Base-by-base conservation (phyloP, 2,797 vertebrate species). In the Enteromius treurensis region DNA sequence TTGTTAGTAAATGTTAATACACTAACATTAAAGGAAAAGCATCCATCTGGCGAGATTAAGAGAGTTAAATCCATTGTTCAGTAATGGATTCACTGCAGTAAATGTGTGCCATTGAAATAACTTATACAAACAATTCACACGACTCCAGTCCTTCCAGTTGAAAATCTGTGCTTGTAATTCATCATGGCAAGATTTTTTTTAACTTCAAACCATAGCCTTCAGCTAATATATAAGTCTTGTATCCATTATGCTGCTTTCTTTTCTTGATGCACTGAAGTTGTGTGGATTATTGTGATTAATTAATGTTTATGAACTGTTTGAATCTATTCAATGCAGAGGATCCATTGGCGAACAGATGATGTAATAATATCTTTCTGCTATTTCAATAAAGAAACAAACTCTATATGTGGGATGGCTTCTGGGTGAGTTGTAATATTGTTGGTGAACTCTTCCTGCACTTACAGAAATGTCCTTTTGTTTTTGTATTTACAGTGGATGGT, bases 401-500 rank as follows among this genome's bases (percentile, higher is more conserved):
- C 3, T 6, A 8, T 29, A 32, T 64, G 2, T 15, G 5, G 60
- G 60, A 64, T 64, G 60, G 60, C 26, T 32, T 64, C 14, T 7
- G 60, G 14, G 2, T 17, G 60, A 17, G 14, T 64, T 17, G 29
- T 3, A 32, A 64, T 64, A 23, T 64, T 15, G 15, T 17, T 29
- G 1, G 2, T 64, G 14, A 64, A 17, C 60, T 62, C 7, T 62
- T 3, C 26, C 60, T 17, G 14, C 13, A 15, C 8, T 8, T 17
- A 32, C 1, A 2, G 26, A 17, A 64, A 64, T 17, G n/a, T 62
- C 1, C 29, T 21, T 21, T 23, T 32, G 29, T 15, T 21, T 68
- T 21, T 78, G n/a, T 86, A 69, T 87, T 87, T 70, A 71, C 91
- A 98, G 97, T 95, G 92, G 95, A 96, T 82, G 91, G 85, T 5